Base-by-base conservation (phyloP, 2,888 invertebrate genomes). In the Zygaena filipendulae region DNA sequence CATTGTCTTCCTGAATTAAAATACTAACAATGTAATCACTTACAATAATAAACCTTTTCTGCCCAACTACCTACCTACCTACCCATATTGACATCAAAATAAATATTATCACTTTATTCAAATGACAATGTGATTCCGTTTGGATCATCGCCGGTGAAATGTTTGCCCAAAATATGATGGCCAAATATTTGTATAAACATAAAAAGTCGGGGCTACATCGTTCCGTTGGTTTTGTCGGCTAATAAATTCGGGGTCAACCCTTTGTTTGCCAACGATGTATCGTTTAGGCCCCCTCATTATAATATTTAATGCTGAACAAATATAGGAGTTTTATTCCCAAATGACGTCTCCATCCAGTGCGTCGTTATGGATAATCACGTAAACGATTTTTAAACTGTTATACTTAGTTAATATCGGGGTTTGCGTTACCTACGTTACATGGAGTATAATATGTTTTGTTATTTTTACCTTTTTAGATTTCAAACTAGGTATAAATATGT, bases 231-330 rank as follows among this genome's bases (percentile, higher is more conserved):
- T n/a, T 48, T 49, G 74, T 61, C 60, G 42, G 51, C 45, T 50
- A 63, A 67, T 64, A 58, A 63, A 66, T 55, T 59, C 50, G 40
- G 45, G 54, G 49, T 57, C 62, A 75, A 74, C 75, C 75, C 75
- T 75, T 75, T 69, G 70, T 74, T 74, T 69, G 55, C 62, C 47
- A 43, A 47, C 51, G 53, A 48, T 53, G 57, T 33, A 46, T 59
- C 68, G 63, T 68, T 70, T 67, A 59, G 53, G 51, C 55, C 59
- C 63, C 68, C n/a, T n/a, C 45, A 74, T 75, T 77, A 77, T 74
- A 62, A 74, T 64, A 72, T 71, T 68, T 68, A 77, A 77, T 72
- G 72, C 62, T 72, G 69, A 72, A 69, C 64, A 75, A 77, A 77
- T 75, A 77, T 33, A 53, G 53, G 54, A 61, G 52, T 62, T 62